phyloP scores from a whole-genome alignment of 1,140 invertebrate species.

The Sminthurides bifidus region DNA sequence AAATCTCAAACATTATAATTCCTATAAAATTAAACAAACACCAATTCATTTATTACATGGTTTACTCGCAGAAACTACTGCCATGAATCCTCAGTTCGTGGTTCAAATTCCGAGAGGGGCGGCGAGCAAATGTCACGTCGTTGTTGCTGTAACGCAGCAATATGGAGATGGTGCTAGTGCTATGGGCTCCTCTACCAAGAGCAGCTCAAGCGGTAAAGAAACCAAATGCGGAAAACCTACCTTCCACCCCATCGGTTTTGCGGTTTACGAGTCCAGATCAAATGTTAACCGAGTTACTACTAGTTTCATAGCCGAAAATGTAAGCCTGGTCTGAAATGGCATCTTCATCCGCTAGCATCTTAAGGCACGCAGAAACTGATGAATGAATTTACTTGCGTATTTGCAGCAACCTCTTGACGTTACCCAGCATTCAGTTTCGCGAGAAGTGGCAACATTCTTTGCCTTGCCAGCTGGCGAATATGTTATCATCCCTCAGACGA shows the following conservation, averaged over 20 bases:
- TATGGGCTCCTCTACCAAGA: neutral
- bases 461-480: conserved; percentile 60
- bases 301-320: conserved; percentile 50
- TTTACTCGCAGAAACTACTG: conserved; percentile 46
- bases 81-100: conserved; percentile 60
- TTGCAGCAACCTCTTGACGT: conserved; percentile 52
- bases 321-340: conserved; percentile 34
- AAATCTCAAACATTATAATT: too few relatives aligned
- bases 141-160: conserved; percentile 58
- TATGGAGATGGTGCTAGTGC: conserved; percentile 40
- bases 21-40: neutral
- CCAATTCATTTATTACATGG: neutral
- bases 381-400: neutral
- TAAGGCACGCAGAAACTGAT: neutral
- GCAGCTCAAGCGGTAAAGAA: conserved; percentile 8
- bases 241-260: conserved; percentile 51
- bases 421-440: conserved; percentile 51
- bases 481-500: conserved; percentile 63
- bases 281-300: conserved; percentile 48
- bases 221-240: conserved; percentile 31
- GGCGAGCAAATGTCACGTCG: conserved; percentile 54
- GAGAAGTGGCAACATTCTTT: conserved; percentile 62
- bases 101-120: conserved; percentile 51
- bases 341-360: neutral
- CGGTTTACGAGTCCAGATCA: conserved; percentile 55